A percentile compares a stretch with the other conserved stretches of the same genome.
Evolutionary conservation across 2,797 vertebrate species (phyloP).

Genomic region (Hypotaenidia philippensis): DNA sequence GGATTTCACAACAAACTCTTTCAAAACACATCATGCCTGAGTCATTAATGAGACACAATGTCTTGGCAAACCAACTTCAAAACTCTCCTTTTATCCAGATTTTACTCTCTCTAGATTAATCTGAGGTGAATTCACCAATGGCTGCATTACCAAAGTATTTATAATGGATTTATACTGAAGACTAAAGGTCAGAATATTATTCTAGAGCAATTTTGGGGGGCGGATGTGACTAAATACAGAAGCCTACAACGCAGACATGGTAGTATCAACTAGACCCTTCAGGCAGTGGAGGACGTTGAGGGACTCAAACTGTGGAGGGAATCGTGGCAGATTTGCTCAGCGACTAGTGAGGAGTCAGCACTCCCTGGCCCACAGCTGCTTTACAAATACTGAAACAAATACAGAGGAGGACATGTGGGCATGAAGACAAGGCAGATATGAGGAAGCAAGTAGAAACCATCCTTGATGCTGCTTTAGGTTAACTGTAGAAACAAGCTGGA

Average conservation of each 20-base stretch:
- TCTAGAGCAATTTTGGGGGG: background rate
- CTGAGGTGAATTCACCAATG: background rate
- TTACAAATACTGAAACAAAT: background rate
- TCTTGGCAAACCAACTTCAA: background rate
- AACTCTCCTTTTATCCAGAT: background rate
- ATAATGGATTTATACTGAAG: background rate
- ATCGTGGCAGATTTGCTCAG: background rate
- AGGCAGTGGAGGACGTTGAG: background rate
- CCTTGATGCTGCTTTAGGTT: rapidly evolving
- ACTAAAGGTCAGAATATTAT: background rate
- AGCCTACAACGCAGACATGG: background rate
- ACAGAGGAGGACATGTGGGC: background rate
- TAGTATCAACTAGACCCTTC: background rate
- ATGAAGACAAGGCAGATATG: background rate
- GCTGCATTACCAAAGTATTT: background rate
- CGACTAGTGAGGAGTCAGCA: background rate
- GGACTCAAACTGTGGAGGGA: background rate
- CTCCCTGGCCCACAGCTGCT: background rate
- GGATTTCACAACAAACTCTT: background rate
- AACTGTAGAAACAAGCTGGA: background rate
- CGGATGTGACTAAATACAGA: background rate
- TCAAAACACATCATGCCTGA: background rate
- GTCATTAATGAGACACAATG: background rate
- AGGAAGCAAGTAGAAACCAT: background rate
- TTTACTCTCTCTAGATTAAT: background rate